phyloP scores from a whole-genome alignment of 2,888 invertebrate genomes.

The Eustalomyia histrio region DNA sequence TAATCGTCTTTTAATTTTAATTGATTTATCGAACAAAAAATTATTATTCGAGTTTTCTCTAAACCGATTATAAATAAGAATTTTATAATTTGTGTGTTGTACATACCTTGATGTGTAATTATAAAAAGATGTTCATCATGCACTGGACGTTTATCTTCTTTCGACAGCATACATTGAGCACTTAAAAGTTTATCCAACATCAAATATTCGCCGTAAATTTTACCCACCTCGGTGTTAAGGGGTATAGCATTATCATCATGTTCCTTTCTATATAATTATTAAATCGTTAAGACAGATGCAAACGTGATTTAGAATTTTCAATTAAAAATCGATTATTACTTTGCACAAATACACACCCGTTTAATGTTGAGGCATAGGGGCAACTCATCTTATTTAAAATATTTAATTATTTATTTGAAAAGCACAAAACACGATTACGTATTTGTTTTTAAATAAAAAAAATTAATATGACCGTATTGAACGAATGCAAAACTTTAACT shows the following conservation, averaged over 20 bases:
- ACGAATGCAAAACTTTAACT: constrained; percentile 40
- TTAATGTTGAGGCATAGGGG: constrained; percentile 70
- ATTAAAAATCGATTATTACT: not conserved
- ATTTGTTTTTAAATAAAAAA: not conserved
- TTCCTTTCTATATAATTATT: constrained; percentile 61
- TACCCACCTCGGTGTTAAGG: constrained; percentile 86
- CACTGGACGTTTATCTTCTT: constrained; percentile 86
- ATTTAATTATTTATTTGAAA: not conserved
- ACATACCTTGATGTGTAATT: constrained; percentile 97
- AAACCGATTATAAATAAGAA: too few species aligned
- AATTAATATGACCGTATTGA: not conserved
- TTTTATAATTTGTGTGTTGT: too few species aligned
- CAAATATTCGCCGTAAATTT: constrained; percentile 94
- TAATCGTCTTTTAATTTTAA: too few species aligned
- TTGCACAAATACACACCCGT: constrained; percentile 70
- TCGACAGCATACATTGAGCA: constrained; percentile 90
- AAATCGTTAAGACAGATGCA: not conserved
- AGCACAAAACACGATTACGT: not conserved
- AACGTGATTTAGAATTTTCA: not conserved
- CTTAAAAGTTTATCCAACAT: constrained; percentile 92
- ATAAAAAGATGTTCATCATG: constrained; percentile 99
- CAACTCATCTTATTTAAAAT: constrained; percentile 71
- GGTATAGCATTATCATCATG: constrained; percentile 78
- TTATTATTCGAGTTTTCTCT: too few species aligned
- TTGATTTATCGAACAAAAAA: too few species aligned